Conservation (phyloP, 2,888 invertebrate genomes). For the Protula sp. region DNA sequence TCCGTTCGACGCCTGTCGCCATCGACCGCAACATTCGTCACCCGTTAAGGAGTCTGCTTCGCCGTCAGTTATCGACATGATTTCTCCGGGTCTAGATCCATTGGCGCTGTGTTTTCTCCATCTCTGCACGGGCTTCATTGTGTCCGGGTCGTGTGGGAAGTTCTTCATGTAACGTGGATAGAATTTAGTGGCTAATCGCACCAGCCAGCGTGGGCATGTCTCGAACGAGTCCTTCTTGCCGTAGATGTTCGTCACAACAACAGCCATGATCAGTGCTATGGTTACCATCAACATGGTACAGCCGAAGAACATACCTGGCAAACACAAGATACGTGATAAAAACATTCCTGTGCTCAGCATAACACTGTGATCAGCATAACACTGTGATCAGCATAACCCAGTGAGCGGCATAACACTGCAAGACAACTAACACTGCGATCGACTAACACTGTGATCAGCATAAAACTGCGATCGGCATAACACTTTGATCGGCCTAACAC, state of each 20-base stretch:
- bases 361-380: too few species aligned
- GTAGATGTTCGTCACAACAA: slow-evolving; percentile 29
- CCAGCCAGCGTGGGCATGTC: slow-evolving; percentile 21
- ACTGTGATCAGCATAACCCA: too few species aligned
- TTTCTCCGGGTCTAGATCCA: slow-evolving; percentile 14
- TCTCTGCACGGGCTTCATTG: not conserved
- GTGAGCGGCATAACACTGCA: too few species aligned
- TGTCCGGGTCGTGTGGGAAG: not conserved
- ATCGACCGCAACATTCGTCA: not conserved
- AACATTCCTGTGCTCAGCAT: too few species aligned
- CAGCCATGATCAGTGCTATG: slow-evolving; percentile 29
- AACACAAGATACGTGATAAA: too few species aligned
- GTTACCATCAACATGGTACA: slow-evolving; percentile 31
- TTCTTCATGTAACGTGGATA: slow-evolving; percentile 6
- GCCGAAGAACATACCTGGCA: slow-evolving; percentile 30
- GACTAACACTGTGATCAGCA: too few species aligned
- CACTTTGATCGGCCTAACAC: too few species aligned
- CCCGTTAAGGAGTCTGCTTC: slow-evolving; percentile 15
- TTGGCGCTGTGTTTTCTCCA: slow-evolving; percentile 3
- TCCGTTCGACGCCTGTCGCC: not conserved
- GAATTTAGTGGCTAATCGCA: slow-evolving; percentile 18
- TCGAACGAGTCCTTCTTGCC: slow-evolving; percentile 22
- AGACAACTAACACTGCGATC: too few species aligned
- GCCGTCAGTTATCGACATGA: slow-evolving; percentile 19
- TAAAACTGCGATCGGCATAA: too few species aligned